Conservation (phyloP, 2,113 vertebrate genomes). For the Irena cyanogastra region DNA sequence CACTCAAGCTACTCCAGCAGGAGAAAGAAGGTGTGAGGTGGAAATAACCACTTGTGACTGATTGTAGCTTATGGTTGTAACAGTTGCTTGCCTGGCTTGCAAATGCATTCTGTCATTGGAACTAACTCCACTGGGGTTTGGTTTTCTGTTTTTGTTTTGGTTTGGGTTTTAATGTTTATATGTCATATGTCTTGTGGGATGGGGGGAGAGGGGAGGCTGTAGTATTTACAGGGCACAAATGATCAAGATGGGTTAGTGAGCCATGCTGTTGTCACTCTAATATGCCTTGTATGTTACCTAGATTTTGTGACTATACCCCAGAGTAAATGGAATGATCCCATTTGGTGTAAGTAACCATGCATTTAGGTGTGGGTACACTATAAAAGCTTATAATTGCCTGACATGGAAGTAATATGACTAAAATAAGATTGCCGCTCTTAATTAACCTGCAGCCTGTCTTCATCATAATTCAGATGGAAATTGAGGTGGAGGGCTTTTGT, state of each 20-base stretch:
- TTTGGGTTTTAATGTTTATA: neutral
- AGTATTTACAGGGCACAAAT: neutral
- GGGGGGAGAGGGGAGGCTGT: neutral
- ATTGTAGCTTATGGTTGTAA: neutral
- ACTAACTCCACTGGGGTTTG: neutral
- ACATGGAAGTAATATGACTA: slow-evolving; percentile 8
- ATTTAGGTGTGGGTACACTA: slow-evolving; percentile 46
- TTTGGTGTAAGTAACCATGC: slow-evolving; percentile 70
- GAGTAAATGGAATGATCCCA: slow-evolving; percentile 72
- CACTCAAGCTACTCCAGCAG: neutral
- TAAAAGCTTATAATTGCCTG: slow-evolving; percentile 51
- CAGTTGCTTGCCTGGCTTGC: neutral
- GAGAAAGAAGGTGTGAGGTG: neutral
- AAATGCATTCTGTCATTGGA: neutral
- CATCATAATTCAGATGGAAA: neutral
- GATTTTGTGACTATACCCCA: slow-evolving; percentile 76
- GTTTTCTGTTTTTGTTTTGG: neutral
- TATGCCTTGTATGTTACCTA: slow-evolving; percentile 61
- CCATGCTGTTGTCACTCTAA: slow-evolving; percentile 44
- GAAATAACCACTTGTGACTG: neutral
- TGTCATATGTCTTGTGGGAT: neutral
- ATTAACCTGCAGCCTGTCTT: neutral
- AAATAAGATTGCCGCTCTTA: neutral
- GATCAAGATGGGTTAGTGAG: neutral
- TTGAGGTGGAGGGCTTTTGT: slow-evolving; percentile 49